These are phyloP conservation scores for Drosophila demipolita DNA, from an alignment of 2,888 invertebrate genomes.

Conservation along the genomic window DNA sequence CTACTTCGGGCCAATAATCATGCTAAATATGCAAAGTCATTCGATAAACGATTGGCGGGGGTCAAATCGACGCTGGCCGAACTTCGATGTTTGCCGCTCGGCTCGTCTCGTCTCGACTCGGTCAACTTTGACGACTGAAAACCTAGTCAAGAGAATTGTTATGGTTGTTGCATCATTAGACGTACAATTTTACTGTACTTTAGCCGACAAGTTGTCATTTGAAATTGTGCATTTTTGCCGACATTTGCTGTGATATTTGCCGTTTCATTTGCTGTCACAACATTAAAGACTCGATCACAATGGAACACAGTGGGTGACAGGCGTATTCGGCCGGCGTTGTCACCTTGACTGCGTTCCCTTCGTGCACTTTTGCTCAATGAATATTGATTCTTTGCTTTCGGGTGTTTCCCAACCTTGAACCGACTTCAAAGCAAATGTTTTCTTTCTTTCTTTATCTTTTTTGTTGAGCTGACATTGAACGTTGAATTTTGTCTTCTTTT, in stretches of 20 bases:
- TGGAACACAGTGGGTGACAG: constrained; percentile 49
- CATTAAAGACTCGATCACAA: constrained; percentile 56
- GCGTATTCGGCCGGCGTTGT: constrained; percentile 26
- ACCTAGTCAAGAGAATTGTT: constrained; percentile 71
- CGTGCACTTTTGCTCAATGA: constrained; percentile 43
- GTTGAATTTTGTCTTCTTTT: background rate
- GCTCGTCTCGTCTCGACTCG: constrained; percentile 1
- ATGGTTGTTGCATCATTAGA: constrained; percentile 59
- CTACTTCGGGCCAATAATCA: constrained; percentile 74
- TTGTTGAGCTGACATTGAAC: constrained; percentile 21
- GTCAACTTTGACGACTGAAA: constrained; percentile 46
- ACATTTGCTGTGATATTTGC: constrained; percentile 52
- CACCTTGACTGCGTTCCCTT: constrained; percentile 40
- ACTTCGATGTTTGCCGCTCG: constrained; percentile 13
- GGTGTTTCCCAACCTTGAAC: constrained; percentile 35
- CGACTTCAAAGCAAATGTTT: constrained; percentile 18
- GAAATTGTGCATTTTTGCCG: constrained; percentile 59
- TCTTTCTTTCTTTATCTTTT: background rate
- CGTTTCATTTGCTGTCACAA: constrained; percentile 61
- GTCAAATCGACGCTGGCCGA: constrained; percentile 63
- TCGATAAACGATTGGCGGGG: constrained; percentile 78
- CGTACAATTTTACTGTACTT: constrained; percentile 27
- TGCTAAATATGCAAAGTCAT: constrained; percentile 83
- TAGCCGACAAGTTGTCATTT: constrained; percentile 26
- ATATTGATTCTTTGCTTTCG: constrained; percentile 40